Percentiles rank a stretch among this genome's conserved stretches.
These are phyloP conservation scores for Conus ventricosus DNA, from an alignment of 1,140 invertebrate species.

Conservation along the genomic window DNA sequence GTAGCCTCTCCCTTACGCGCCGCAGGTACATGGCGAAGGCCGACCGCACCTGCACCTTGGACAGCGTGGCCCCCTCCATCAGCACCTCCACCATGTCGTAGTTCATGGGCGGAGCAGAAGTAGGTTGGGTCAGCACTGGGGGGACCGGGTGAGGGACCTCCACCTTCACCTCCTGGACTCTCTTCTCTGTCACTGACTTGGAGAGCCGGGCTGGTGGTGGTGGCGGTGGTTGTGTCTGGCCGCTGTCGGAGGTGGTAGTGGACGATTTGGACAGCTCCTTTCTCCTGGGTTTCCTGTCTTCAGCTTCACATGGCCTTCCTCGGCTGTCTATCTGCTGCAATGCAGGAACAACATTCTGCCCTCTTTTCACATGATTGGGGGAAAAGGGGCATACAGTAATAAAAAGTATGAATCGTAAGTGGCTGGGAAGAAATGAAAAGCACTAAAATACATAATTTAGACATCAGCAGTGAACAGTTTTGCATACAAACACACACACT, in stretches of 20 bases:
- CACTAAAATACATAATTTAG: too few relatives aligned
- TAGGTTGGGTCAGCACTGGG: not conserved
- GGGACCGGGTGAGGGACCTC: conserved; percentile 38
- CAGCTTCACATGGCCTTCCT: conserved; percentile 19
- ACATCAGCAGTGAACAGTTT: too few relatives aligned
- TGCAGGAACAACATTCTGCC: not conserved
- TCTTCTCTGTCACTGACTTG: not conserved
- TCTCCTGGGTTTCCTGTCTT: not conserved
- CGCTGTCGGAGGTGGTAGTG: not conserved
- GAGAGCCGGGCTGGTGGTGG: too few relatives aligned
- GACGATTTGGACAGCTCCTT: too few relatives aligned
- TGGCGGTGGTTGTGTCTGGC: not conserved
- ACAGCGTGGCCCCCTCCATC: conserved; percentile 76
- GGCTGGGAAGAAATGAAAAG: too few relatives aligned
- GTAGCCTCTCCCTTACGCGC: conserved; percentile 81
- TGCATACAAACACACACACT: too few relatives aligned
- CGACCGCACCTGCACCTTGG: conserved; percentile 82
- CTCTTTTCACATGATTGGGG: too few relatives aligned
- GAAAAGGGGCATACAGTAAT: too few relatives aligned
- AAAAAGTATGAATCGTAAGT: too few relatives aligned
- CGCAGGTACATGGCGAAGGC: conserved; percentile 90
- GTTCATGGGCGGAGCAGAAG: conserved; percentile 47
- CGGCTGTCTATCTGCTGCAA: not conserved
- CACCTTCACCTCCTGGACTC: not conserved
- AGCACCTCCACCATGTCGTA: conserved; percentile 72